These are phyloP conservation scores for Euwallacea similis DNA, from an alignment of 1,140 invertebrate species.

Conservation along the genomic window DNA sequence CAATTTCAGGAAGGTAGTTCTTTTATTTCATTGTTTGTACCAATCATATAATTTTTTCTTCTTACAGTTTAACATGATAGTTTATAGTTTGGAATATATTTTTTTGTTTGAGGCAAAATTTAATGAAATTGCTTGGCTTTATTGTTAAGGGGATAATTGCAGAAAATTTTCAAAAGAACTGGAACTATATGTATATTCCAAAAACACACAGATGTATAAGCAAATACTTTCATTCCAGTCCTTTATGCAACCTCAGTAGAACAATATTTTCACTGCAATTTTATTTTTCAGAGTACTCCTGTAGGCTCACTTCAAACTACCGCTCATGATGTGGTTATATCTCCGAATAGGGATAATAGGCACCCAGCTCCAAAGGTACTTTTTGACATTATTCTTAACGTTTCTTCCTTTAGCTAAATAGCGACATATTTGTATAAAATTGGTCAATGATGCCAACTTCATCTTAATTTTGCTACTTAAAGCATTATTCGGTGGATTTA, in stretches of 20 bases:
- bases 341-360: constrained; percentile 79
- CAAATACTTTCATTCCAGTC: background rate
- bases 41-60: too few species aligned
- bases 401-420: background rate
- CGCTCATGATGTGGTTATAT: constrained; percentile 84
- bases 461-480: background rate
- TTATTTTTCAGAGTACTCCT: constrained; percentile 78
- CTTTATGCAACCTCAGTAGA: background rate
- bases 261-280: constrained; percentile 19
- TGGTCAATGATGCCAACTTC: background rate
- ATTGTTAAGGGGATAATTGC: background rate
- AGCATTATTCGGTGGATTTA: background rate
- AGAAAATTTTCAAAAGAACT: background rate
- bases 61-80: too few species aligned
- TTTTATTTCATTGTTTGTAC: too few species aligned
- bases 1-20: too few species aligned
- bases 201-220: background rate
- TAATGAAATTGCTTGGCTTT: background rate
- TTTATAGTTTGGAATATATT: too few species aligned
- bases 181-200: background rate
- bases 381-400: constrained; percentile 10
- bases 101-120: background rate
- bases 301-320: constrained; percentile 86
- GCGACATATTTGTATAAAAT: too few species aligned
- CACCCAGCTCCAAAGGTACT: constrained; percentile 80